These are phyloP conservation scores for Erinaceus europaeus DNA, from an alignment of 2,113 vertebrate species.

Conservation along the genomic window DNA sequence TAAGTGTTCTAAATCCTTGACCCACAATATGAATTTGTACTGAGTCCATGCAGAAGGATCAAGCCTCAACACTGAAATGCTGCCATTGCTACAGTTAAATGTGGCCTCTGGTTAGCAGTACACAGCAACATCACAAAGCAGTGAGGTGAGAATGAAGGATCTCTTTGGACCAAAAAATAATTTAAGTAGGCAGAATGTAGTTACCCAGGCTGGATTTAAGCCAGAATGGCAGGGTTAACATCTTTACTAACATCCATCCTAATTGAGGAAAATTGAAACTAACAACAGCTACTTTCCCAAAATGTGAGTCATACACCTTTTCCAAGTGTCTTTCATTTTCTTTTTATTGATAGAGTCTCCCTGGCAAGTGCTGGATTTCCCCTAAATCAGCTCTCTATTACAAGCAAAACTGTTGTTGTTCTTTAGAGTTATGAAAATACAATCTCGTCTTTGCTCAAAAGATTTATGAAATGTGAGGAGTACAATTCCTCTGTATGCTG, in stretches of 20 bases:
- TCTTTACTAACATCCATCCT: conserved; percentile 61
- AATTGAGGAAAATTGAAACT: conserved; percentile 76
- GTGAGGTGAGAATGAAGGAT: conserved; percentile 43
- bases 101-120: not conserved
- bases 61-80: not conserved
- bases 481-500: not conserved
- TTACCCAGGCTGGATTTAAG: conserved; percentile 55
- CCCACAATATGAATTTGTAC: conserved; percentile 20
- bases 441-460: conserved; percentile 1
- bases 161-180: conserved; percentile 48
- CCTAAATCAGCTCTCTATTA: conserved; percentile 11
- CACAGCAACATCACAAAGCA: not conserved
- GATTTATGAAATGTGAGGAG: conserved; percentile 15
- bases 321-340: conserved; percentile 58
- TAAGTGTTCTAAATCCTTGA: conserved; percentile 53
- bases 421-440: conserved; percentile 26
- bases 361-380: conserved; percentile 34
- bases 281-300: conserved; percentile 64
- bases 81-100: not conserved
- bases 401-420: conserved; percentile 15
- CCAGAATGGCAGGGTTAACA: conserved; percentile 64
- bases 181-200: conserved; percentile 65
- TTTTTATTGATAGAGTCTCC: conserved; percentile 45
- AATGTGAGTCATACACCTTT: conserved; percentile 60
- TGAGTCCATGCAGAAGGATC: not conserved